A percentile compares a stretch with the other conserved stretches of the same genome.
phyloP scores from a whole-genome alignment of 2,113 vertebrate genomes.

The Gallinago media region DNA sequence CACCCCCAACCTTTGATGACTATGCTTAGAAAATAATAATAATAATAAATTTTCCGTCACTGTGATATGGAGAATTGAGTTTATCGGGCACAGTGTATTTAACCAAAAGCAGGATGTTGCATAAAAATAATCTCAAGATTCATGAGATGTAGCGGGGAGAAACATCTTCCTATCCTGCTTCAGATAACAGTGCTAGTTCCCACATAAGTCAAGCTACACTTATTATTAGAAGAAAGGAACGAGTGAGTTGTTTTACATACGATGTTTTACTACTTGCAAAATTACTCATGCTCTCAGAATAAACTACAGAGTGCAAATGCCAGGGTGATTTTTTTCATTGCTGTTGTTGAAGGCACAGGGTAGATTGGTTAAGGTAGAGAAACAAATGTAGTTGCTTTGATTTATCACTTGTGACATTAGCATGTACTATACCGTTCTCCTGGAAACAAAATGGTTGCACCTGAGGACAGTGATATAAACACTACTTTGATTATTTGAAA shows the following conservation, averaged over 20 bases:
- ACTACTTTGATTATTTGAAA: constrained; percentile 83
- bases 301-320: constrained; percentile 72
- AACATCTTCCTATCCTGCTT: not conserved
- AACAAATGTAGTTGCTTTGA: constrained; percentile 80
- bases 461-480: constrained; percentile 81
- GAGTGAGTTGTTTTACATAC: constrained; percentile 75
- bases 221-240: not conserved
- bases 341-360: constrained; percentile 56
- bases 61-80: not conserved
- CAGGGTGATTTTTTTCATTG: constrained; percentile 71
- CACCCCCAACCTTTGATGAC: not conserved
- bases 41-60: not conserved
- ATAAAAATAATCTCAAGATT: not conserved
- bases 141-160: not conserved
- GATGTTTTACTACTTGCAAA: constrained; percentile 68
- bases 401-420: constrained; percentile 82
- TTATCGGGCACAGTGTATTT: not conserved
- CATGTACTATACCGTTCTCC: constrained; percentile 68
- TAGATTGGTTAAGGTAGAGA: constrained; percentile 74
- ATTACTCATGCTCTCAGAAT: constrained; percentile 58
- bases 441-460: constrained; percentile 81
- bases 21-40: not conserved
- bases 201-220: constrained; percentile 7
- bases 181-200: not conserved
- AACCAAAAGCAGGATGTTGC: not conserved